phyloP scores from a whole-genome alignment of 2,113 vertebrate genomes.

The Noctilio leporinus region DNA sequence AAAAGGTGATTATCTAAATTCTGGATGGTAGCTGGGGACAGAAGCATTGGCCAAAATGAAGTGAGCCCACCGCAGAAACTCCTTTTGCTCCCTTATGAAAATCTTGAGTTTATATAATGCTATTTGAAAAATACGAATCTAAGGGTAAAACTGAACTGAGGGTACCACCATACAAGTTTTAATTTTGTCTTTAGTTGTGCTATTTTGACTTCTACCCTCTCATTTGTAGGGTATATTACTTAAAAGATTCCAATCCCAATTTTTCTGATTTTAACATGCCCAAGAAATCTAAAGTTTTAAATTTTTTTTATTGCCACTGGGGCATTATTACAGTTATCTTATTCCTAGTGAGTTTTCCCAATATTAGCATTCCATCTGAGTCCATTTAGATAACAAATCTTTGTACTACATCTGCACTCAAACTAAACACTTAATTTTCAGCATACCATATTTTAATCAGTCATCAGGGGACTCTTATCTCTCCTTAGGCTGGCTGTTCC shows the following conservation, averaged over 20 bases:
- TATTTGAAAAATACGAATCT: not conserved
- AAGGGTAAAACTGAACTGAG: not conserved
- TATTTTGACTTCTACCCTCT: slow-evolving; percentile 15
- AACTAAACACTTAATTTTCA: slow-evolving; percentile 55
- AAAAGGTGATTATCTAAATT: slow-evolving; percentile 30
- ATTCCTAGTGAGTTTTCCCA: slow-evolving; percentile 30
- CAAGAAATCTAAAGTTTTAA: not conserved
- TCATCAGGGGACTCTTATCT: slow-evolving; percentile 31
- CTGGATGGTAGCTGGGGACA: slow-evolving; percentile 1
- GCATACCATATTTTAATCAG: slow-evolving; percentile 57
- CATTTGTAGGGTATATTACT: not conserved
- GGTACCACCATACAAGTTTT: not conserved
- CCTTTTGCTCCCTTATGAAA: not conserved
- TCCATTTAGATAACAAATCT: slow-evolving; percentile 27
- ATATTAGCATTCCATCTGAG: slow-evolving; percentile 44
- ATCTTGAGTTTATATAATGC: not conserved
- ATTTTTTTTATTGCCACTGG: not conserved
- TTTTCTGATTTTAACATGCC: slow-evolving; percentile 7
- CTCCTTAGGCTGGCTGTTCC: slow-evolving; percentile 17
- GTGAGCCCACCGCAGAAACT: not conserved
- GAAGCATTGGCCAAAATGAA: not conserved
- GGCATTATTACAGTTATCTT: not conserved
- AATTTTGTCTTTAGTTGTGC: not conserved
- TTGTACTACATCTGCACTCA: slow-evolving; percentile 10
- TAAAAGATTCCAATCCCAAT: slow-evolving; percentile 14